Conservation (phyloP, 2,113 vertebrate genomes). For the Oxyruncus cristatus region DNA sequence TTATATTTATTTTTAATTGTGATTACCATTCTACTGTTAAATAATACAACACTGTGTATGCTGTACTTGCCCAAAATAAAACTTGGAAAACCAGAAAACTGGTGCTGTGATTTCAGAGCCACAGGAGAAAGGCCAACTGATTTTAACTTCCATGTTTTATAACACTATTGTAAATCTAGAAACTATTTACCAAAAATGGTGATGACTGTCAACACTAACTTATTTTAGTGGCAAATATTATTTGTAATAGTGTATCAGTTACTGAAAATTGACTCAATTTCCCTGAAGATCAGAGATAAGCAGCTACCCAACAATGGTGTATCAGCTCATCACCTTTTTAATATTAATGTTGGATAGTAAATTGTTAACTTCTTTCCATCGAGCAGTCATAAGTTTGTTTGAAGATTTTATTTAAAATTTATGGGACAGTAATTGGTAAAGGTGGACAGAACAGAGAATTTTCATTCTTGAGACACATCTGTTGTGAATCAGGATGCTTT, state of each 20-base stretch:
- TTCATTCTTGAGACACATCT: neutral
- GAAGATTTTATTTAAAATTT: neutral
- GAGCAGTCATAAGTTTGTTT: neutral
- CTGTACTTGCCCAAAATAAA: neutral
- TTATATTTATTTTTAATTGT: neutral
- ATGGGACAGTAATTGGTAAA: neutral
- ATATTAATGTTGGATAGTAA: neutral
- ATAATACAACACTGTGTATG: neutral
- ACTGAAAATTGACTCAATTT: neutral
- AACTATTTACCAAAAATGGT: neutral
- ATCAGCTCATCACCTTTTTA: neutral
- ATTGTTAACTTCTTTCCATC: neutral
- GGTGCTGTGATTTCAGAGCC: neutral
- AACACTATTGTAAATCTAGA: neutral
- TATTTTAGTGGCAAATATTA: neutral
- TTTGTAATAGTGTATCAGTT: neutral
- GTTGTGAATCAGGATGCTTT: neutral
- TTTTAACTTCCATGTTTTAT: neutral
- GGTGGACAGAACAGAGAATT: neutral
- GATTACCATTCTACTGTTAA: neutral
- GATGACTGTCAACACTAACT: neutral
- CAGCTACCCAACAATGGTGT: neutral
- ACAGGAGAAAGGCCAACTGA: neutral
- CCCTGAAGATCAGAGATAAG: neutral
- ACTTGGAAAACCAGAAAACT: neutral